Percentiles rank a stretch among this genome's conserved stretches.
Evolutionary conservation across 1,140 invertebrate genomes (phyloP).

Genomic region (Nilaparvata lugens): DNA sequence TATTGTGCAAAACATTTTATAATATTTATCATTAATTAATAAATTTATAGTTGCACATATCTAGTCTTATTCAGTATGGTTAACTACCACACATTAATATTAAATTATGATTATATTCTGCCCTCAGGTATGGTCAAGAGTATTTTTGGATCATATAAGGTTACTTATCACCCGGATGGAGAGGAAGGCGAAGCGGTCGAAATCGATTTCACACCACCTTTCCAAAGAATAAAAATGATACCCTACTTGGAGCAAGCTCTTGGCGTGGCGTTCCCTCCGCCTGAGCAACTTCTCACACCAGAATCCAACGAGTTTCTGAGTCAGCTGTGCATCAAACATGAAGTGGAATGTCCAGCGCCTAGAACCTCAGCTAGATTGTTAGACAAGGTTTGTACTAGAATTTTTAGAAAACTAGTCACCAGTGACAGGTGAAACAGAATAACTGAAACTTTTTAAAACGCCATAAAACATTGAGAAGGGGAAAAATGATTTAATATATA

Average conservation of each 20-base stretch:
- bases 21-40: too few relatives aligned
- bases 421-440: too few relatives aligned
- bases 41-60: too few relatives aligned
- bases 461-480: too few relatives aligned
- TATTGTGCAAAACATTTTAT: too few relatives aligned
- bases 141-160: slow-evolving; percentile 55
- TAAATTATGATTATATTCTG: too few relatives aligned
- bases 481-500: too few relatives aligned
- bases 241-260: slow-evolving; percentile 76
- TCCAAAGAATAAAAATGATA: slow-evolving; percentile 86
- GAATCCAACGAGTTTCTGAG: slow-evolving; percentile 67
- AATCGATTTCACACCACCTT: slow-evolving; percentile 97
- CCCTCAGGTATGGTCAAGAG: slow-evolving; percentile 56
- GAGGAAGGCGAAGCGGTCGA: slow-evolving; percentile 62
- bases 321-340: slow-evolving; percentile 75
- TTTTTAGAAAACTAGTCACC: too few relatives aligned
- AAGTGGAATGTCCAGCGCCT: slow-evolving; percentile 87
- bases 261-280: slow-evolving; percentile 72
- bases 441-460: too few relatives aligned
- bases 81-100: too few relatives aligned
- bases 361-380: slow-evolving; percentile 85
- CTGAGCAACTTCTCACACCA: slow-evolving; percentile 52
- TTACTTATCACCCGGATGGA: slow-evolving; percentile 91
- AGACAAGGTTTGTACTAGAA: slow-evolving; percentile 73
- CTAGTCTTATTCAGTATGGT: too few relatives aligned